Conservation (phyloP, 2,888 invertebrate species). For the Chrysotoxum bicinctum region DNA sequence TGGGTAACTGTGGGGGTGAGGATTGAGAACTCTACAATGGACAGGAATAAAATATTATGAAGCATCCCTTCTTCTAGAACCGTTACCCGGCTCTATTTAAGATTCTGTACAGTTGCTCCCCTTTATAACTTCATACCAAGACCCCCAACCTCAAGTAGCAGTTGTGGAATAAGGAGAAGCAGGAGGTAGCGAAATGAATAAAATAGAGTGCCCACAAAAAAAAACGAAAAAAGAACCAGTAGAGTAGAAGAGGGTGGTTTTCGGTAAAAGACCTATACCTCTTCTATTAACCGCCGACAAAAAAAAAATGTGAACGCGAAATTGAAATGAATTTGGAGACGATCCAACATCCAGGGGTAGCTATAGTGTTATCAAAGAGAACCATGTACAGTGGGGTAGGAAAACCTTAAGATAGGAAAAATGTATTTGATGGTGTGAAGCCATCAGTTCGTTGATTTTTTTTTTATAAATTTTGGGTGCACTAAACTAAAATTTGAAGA, state of each 20-base stretch:
- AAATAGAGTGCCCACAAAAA: conserved; percentile 65
- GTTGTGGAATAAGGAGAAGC: conserved; percentile 29
- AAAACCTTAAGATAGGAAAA: not conserved
- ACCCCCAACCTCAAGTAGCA: not conserved
- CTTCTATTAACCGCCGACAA: not conserved
- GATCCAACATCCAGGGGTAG: conserved; percentile 25
- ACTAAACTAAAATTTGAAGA: too few relatives aligned
- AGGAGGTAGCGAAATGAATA: conserved; percentile 53
- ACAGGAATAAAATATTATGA: conserved; percentile 18
- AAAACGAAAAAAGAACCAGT: conserved; percentile 3
- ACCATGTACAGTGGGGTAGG: not conserved
- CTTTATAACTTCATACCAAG: not conserved
- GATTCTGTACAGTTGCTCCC: conserved; percentile 9
- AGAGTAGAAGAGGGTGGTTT: not conserved
- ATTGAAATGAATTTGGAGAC: conserved; percentile 69
- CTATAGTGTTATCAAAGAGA: not conserved
- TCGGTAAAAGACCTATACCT: not conserved
- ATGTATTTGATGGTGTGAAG: too few relatives aligned
- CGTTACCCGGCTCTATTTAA: not conserved
- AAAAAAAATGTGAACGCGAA: conserved; percentile 36
- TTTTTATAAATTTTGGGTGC: too few relatives aligned
- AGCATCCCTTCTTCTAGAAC: conserved; percentile 25
- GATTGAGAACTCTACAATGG: not conserved
- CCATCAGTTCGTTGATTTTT: too few relatives aligned
- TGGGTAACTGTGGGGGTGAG: not conserved